These are phyloP conservation scores for Hylia prasina DNA, from an alignment of 2,113 vertebrate genomes.

Conservation along the genomic window DNA sequence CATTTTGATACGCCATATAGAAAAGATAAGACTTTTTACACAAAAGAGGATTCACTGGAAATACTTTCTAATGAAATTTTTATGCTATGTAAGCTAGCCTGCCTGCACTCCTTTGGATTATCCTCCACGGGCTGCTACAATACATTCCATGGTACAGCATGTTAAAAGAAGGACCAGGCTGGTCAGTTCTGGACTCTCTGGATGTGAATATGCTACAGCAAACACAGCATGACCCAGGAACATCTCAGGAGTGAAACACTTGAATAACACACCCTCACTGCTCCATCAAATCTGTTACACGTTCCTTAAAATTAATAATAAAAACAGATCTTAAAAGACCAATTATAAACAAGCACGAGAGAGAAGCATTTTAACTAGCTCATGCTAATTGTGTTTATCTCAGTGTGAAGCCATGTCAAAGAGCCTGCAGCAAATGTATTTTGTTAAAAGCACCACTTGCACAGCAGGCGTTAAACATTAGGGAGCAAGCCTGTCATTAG, in stretches of 20 bases:
- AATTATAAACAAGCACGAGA: constrained; percentile 67
- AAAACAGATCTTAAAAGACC: constrained; percentile 38
- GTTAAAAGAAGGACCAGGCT: not conserved
- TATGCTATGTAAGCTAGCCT: not conserved
- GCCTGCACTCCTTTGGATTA: not conserved
- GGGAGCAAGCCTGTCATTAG: constrained; percentile 58
- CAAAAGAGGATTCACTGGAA: constrained; percentile 7
- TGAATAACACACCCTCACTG: not conserved
- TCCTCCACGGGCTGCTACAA: not conserved
- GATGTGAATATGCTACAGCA: not conserved
- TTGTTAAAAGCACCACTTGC: constrained; percentile 64
- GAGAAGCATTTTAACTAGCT: constrained; percentile 61
- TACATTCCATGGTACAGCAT: not conserved
- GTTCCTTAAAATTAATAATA: constrained; percentile 11
- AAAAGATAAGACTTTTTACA: not conserved
- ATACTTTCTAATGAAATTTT: constrained; percentile 35
- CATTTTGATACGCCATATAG: not conserved
- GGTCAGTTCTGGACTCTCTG: not conserved
- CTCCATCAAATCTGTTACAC: not conserved
- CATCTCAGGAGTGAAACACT: not conserved
- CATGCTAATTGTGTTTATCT: constrained; percentile 74
- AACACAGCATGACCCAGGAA: not conserved
- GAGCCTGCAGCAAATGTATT: constrained; percentile 67
- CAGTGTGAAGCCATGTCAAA: constrained; percentile 70
- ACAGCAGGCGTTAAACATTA: constrained; percentile 58